Conservation (phyloP, 2,797 vertebrate species). For the Cephalopachus bancanus region DNA sequence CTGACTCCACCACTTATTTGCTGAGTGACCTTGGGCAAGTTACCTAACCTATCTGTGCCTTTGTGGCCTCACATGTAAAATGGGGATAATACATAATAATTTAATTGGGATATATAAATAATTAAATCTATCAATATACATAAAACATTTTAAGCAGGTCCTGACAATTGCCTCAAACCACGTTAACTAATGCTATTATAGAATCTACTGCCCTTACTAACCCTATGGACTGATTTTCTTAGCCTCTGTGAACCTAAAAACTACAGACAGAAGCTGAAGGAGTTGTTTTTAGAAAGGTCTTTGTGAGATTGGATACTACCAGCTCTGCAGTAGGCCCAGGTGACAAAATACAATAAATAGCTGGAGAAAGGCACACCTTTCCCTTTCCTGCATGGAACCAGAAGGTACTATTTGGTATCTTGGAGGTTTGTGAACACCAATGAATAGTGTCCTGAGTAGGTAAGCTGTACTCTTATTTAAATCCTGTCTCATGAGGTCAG, state of each 20-base stretch:
- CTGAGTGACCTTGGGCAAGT: constrained; percentile 18
- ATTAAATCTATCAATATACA: neutral
- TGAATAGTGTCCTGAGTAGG: neutral
- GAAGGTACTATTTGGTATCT: neutral
- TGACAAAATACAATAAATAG: constrained; percentile 1
- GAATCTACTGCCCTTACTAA: neutral
- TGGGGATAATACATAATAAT: neutral
- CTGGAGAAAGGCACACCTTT: neutral
- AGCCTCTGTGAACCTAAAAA: neutral
- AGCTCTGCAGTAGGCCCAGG: neutral
- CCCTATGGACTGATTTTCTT: neutral
- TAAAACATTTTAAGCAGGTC: constrained; percentile 15
- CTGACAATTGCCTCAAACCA: neutral
- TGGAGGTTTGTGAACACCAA: neutral
- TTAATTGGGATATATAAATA: neutral
- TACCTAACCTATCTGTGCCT: neutral
- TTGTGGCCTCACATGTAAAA: neutral
- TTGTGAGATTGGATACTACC: neutral
- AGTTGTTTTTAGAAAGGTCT: neutral
- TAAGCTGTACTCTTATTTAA: constrained; percentile 11
- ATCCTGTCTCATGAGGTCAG: neutral
- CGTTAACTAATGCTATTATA: neutral
- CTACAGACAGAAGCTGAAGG: neutral
- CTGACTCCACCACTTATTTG: neutral
- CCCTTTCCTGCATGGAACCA: neutral